A percentile compares a stretch with the other conserved stretches of the same genome.
Conservation (phyloP, 1,140 invertebrate species). For the Rhyacophila brunnea region DNA sequence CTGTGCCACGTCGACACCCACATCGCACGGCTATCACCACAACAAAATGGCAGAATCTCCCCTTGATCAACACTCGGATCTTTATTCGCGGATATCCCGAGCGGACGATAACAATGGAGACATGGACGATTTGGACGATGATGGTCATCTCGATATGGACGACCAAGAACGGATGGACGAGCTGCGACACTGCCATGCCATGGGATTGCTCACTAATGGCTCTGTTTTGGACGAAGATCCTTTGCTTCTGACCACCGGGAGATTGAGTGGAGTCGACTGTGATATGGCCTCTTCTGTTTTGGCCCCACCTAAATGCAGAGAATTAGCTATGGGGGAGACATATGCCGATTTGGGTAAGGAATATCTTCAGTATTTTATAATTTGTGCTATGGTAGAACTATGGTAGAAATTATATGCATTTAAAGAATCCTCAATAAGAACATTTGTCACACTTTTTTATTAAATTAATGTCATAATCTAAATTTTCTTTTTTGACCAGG, state of each 20-base stretch:
- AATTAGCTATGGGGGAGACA: constrained; percentile 53
- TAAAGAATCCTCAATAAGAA: too few species aligned
- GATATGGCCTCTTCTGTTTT: constrained; percentile 50
- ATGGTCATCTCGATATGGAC: neutral
- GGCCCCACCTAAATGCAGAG: constrained; percentile 50
- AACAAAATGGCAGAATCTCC: too few species aligned
- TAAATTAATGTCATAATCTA: too few species aligned
- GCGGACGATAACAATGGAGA: neutral
- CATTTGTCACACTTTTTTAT: too few species aligned
- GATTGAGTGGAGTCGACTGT: constrained; percentile 49
- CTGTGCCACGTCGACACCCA: constrained; percentile 49
- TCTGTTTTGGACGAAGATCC: constrained; percentile 3
- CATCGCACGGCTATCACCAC: constrained; percentile 11
- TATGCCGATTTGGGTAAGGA: constrained; percentile 52
- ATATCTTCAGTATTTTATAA: too few species aligned
- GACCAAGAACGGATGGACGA: neutral
- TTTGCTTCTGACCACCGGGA: constrained; percentile 36
- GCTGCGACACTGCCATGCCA: too few species aligned
- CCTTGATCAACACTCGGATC: too few species aligned
- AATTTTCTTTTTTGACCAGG: constrained; percentile 40
- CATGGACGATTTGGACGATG: neutral
- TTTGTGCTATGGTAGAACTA: too few species aligned
- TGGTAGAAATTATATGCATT: too few species aligned
- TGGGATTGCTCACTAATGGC: too few species aligned
- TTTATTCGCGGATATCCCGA: neutral